Percentiles rank a stretch among this genome's conserved stretches.
Conservation (phyloP, 2,888 invertebrate genomes). For the Carterocephalus palaemon region DNA sequence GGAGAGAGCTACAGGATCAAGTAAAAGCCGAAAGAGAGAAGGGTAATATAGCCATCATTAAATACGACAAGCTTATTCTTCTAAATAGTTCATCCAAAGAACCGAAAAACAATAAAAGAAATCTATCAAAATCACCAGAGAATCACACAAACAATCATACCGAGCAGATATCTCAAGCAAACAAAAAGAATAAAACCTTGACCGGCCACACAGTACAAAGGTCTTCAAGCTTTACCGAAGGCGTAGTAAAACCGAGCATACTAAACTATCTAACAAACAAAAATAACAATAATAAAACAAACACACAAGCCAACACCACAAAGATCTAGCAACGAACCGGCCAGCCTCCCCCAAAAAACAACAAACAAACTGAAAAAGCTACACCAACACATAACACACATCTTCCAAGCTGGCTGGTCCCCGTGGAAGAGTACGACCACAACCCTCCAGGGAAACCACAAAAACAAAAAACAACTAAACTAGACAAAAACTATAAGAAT, state of each 20-base stretch:
- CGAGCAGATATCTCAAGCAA: conserved; percentile 20
- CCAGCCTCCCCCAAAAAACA: too few species aligned
- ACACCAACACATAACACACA: conserved; percentile 3
- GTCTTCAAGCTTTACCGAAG: conserved; percentile 15
- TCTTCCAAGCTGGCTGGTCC: conserved; percentile 31
- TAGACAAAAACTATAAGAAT: conserved; percentile 2
- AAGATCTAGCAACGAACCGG: not conserved
- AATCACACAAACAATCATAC: conserved; percentile 6
- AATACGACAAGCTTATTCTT: conserved; percentile 30
- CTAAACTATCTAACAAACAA: conserved; percentile 17
- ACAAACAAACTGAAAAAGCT: conserved; percentile 4
- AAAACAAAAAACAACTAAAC: not conserved
- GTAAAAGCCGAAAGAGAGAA: conserved; percentile 27
- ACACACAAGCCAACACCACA: conserved; percentile 3
- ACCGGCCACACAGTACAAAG: conserved; percentile 8
- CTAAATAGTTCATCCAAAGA: conserved; percentile 15
- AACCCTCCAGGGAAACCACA: conserved; percentile 15
- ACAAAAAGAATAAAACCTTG: conserved; percentile 26
- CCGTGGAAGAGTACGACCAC: conserved; percentile 28
- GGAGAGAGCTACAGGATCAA: conserved; percentile 28
- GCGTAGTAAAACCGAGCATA: conserved; percentile 15
- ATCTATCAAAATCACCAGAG: conserved; percentile 12
- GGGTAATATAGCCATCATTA: conserved; percentile 27
- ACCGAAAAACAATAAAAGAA: conserved; percentile 25
- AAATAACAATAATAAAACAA: conserved; percentile 12